A percentile compares a stretch with the other conserved stretches of the same genome.
These are phyloP conservation scores for Temnothorax nylanderi DNA, from an alignment of 1,140 invertebrate genomes.

Conservation along the genomic window DNA sequence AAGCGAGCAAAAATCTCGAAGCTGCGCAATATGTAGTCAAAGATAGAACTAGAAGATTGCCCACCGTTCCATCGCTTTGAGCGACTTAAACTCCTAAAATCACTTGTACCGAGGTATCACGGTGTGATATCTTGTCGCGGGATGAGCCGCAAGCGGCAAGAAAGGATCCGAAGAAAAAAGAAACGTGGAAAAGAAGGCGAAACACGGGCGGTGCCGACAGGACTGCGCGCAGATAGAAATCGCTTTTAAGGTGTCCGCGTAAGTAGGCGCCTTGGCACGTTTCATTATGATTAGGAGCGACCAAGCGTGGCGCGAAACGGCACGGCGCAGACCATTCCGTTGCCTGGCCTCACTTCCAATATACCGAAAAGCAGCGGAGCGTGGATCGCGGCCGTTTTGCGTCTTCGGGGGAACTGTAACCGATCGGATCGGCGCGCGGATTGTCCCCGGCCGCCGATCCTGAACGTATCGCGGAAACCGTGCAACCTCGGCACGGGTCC, in stretches of 20 bases:
- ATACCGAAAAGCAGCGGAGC: constrained; percentile 81
- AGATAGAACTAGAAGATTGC: neutral
- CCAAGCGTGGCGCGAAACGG: constrained; percentile 80
- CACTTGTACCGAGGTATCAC: constrained; percentile 47
- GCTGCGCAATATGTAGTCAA: neutral
- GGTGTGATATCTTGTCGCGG: constrained; percentile 58
- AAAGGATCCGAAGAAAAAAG: constrained; percentile 39
- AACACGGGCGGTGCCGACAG: constrained; percentile 26
- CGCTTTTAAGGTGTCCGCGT: constrained; percentile 79
- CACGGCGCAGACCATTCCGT: constrained; percentile 49
- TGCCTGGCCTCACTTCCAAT: constrained; percentile 80
- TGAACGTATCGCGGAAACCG: constrained; percentile 39
- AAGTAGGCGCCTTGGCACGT: constrained; percentile 83
- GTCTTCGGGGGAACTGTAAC: constrained; percentile 59
- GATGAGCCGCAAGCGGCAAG: neutral
- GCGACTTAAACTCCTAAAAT: constrained; percentile 1
- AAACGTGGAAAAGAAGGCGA: constrained; percentile 1
- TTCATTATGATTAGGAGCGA: constrained; percentile 84
- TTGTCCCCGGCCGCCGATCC: constrained; percentile 69
- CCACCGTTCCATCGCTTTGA: neutral
- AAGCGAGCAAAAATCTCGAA: neutral
- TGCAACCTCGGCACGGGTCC: constrained; percentile 44
- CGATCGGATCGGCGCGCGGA: constrained; percentile 49
- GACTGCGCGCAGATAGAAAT: constrained; percentile 80
- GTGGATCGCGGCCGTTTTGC: constrained; percentile 74